Conservation (phyloP, 2,113 vertebrate genomes). For the Gila orcuttii region DNA sequence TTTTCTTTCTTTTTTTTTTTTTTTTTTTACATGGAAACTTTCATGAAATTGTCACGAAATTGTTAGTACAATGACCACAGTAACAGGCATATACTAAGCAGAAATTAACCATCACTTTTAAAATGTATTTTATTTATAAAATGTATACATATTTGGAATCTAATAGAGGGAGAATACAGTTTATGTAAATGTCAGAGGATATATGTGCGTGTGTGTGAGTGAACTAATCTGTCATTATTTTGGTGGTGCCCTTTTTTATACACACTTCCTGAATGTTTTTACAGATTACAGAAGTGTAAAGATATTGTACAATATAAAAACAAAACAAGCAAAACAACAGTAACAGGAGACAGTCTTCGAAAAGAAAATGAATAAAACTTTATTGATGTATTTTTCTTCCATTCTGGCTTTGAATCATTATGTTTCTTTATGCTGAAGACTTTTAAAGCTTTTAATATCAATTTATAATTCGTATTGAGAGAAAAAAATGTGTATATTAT, state of each 20-base stretch:
- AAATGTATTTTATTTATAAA: conserved; percentile 78
- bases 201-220: conserved; percentile 47
- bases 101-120: conserved; percentile 73
- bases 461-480: neutral
- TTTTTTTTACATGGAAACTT: conserved; percentile 67
- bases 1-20: conserved; percentile 67
- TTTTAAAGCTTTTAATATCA: neutral
- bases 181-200: conserved; percentile 73
- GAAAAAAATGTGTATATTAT: neutral
- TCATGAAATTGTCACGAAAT: conserved; percentile 71
- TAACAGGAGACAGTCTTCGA: conserved; percentile 68
- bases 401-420: conserved; percentile 31
- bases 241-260: conserved; percentile 74
- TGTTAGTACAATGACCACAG: conserved; percentile 63
- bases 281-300: conserved; percentile 73
- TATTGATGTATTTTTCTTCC: conserved; percentile 71
- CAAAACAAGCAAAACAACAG: conserved; percentile 56
- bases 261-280: conserved; percentile 79
- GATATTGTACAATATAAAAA: conserved; percentile 70
- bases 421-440: neutral
- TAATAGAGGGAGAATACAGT: conserved; percentile 69
- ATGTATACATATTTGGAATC: conserved; percentile 73
- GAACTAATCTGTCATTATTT: conserved; percentile 71
- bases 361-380: conserved; percentile 75
- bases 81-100: conserved; percentile 65